Evolutionary conservation across 1,140 invertebrate species (phyloP).

Genomic region (Caenorhabditis remanei): DNA sequence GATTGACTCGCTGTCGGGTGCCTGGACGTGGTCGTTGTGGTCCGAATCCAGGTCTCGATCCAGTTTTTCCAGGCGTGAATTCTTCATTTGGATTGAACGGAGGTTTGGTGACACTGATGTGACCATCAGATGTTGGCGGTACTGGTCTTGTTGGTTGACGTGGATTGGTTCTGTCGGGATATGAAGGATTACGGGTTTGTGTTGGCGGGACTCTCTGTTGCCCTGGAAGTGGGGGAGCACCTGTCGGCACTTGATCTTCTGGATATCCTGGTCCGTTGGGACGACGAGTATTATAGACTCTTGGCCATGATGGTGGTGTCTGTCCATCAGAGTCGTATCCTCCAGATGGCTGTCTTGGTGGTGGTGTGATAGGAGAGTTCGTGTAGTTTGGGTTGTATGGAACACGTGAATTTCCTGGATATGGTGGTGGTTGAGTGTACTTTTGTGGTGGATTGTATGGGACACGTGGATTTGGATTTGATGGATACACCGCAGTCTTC

Average conservation of each 20-base stretch:
- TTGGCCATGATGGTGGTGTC: too few relatives aligned
- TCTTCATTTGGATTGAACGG: background rate
- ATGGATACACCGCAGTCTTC: slow-evolving; percentile 1
- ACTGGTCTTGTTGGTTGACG: slow-evolving; percentile 28
- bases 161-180: background rate
- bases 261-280: too few relatives aligned
- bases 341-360: slow-evolving; percentile 3
- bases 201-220: slow-evolving; percentile 30
- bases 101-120: background rate
- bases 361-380: background rate
- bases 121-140: slow-evolving; percentile 31
- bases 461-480: slow-evolving; percentile 1
- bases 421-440: background rate
- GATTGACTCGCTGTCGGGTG: background rate
- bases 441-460: background rate
- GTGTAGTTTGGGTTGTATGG: slow-evolving; percentile 13
- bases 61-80: background rate
- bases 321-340: too few relatives aligned
- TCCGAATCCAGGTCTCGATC: slow-evolving; percentile 14
- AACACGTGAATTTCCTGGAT: background rate
- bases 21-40: background rate
- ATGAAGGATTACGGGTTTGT: slow-evolving; percentile 20
- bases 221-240: background rate
- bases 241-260: too few relatives aligned
- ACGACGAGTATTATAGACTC: too few relatives aligned